Base-by-base conservation (phyloP, 2,888 invertebrate species). In the Quadroppia sp. region DNA sequence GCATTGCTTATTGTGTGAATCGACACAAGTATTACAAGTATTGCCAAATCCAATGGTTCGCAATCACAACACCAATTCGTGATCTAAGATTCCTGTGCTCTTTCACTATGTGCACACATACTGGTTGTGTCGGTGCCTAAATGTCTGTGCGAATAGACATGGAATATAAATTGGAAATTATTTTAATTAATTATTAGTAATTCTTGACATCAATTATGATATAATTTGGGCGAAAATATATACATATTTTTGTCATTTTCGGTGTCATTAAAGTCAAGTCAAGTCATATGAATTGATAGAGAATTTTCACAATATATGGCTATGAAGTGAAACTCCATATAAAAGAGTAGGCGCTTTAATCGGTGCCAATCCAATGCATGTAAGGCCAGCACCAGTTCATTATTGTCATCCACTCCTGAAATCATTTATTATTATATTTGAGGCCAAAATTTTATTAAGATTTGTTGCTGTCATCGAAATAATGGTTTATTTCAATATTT, bases 11-110 rank as follows among this genome's bases (percentile, higher is more conserved):
- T 48, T 15, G 17, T n/a, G 4, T 15, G 15, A 2, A 15, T n/a
- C 48, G 20, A 48, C 48, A 48, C 48, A 48, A 48, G 17, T 20
- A 48, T n/a, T 20, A 48, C 48, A 9, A 45, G 45, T 45, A n/a
- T n/a, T 50, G 15, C 1, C 7, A 25, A 50, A 23, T 53, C 53
- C 17, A 45, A 13, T 53, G 53, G 25, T 20, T 53, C 9, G 9
- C 53, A 61, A 61, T 61, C 32, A 61, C 17, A 67, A 25, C n/a
- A n/a, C 67, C 67, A 25, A 67, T 40, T 67, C 67, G 42, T 67
- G 67, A 42, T 42, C 20, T 20, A 6, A 20, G 36, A 30, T 40
- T 20, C n/a, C n/a, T 53, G 25, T 53, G 25, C 23, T n/a, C n/a
- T n/a, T n/a, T n/a, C n/a, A n/a, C n/a, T n/a, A n/a, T n/a, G n/a